phyloP scores from a whole-genome alignment of 2,797 vertebrate genomes.

The Coregonus sp. region DNA sequence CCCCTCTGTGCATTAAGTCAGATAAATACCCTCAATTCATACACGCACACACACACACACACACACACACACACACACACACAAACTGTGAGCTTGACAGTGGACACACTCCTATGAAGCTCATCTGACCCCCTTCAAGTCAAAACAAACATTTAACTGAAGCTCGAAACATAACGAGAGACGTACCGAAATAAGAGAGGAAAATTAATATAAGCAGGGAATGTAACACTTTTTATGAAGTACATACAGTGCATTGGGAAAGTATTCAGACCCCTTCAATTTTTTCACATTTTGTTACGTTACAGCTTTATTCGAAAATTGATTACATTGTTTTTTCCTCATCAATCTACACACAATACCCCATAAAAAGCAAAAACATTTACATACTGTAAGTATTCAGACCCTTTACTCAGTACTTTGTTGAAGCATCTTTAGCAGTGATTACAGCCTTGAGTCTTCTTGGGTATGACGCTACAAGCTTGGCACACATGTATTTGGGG shows the following conservation, averaged over 20 bases:
- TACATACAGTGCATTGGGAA: background rate
- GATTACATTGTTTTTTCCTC: no score
- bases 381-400: no score
- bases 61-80: background rate
- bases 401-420: no score
- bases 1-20: conserved; percentile 65
- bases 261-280: no score
- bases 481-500: no score
- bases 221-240: background rate
- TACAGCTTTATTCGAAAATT: no score
- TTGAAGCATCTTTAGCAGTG: no score
- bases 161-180: background rate
- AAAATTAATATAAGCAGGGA: background rate
- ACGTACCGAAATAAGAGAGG: background rate
- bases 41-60: background rate
- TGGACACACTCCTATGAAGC: conserved; percentile 67
- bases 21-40: conserved; percentile 60
- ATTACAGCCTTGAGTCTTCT: no score
- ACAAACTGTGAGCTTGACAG: conserved; percentile 9
- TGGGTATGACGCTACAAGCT: no score
- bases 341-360: no score
- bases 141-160: background rate
- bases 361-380: no score
- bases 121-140: conserved; percentile 55
- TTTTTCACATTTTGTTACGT: no score